Percentiles rank a stretch among this genome's conserved stretches.
phyloP scores from a whole-genome alignment of 2,888 invertebrate genomes.

The Agrotis clavis region DNA sequence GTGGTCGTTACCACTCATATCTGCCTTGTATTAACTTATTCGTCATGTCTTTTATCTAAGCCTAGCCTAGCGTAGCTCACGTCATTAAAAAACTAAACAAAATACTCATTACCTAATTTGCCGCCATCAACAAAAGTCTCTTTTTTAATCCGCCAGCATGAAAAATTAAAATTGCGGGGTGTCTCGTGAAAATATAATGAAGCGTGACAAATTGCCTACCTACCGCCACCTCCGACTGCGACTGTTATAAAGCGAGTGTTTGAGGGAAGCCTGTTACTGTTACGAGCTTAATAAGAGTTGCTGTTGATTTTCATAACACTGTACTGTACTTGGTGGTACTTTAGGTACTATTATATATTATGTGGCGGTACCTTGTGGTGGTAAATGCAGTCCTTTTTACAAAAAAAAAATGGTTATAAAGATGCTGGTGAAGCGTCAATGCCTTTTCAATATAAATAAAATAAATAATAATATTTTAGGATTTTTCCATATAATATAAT shows the following conservation, averaged over 20 bases:
- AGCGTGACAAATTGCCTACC: slow-evolving; percentile 52
- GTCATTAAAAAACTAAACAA: background rate
- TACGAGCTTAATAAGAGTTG: slow-evolving; percentile 25
- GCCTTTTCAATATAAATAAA: no score
- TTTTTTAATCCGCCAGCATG: background rate
- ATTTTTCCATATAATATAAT: no score
- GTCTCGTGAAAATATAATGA: slow-evolving; percentile 57
- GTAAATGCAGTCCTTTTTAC: background rate
- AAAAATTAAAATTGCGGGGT: slow-evolving; percentile 24
- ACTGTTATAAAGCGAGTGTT: slow-evolving; percentile 35
- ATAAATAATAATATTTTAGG: no score
- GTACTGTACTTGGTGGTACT: background rate
- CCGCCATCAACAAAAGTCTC: slow-evolving; percentile 3
- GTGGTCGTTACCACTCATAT: no score
- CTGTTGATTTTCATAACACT: slow-evolving; percentile 7
- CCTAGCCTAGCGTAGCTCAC: no score
- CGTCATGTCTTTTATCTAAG: no score
- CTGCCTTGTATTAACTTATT: no score
- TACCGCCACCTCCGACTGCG: slow-evolving; percentile 41
- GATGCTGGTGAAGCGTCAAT: no score
- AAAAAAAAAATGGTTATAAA: no score
- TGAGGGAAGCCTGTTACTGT: slow-evolving; percentile 9
- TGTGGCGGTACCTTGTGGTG: background rate
- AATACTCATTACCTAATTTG: slow-evolving; percentile 1
- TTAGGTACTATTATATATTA: no score